Evolutionary conservation across 2,113 vertebrate species (phyloP).

Genomic region (Hiodon alosoides): DNA sequence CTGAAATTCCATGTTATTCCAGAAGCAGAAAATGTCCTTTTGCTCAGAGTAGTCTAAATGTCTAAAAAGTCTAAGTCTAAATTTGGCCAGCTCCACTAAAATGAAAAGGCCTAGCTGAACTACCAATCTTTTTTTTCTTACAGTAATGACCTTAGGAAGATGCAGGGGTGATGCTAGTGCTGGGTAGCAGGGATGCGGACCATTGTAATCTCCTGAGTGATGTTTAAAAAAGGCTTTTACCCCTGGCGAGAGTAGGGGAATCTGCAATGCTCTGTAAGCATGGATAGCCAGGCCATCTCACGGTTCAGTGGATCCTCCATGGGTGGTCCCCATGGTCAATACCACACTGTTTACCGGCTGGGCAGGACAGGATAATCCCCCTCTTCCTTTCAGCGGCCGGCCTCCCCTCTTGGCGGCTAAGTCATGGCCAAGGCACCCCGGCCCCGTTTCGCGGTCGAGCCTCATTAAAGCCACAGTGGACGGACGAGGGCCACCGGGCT

Average conservation of each 20-base stretch:
- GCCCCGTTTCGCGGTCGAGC: no score
- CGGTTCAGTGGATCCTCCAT: constrained; percentile 13
- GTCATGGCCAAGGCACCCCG: neutral
- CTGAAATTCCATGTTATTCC: no score
- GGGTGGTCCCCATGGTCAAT: constrained; percentile 13
- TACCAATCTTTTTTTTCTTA: no score
- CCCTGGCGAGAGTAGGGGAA: constrained; percentile 10
- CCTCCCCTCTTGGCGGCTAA: neutral
- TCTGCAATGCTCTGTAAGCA: constrained; percentile 19
- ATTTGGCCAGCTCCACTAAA: no score
- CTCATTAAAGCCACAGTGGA: no score
- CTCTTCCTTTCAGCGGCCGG: neutral
- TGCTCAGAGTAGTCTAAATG: neutral
- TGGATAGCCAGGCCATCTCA: constrained; percentile 13
- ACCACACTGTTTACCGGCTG: constrained; percentile 8
- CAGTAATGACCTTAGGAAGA: no score
- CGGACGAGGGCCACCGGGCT: no score
- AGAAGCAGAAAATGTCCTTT: no score
- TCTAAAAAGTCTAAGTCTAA: neutral
- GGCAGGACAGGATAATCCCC: constrained; percentile 20
- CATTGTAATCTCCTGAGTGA: neutral
- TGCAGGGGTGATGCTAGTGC: neutral
- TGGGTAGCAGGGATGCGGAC: neutral
- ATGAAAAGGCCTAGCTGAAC: no score
- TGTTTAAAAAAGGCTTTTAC: neutral